Percentiles rank a stretch among this genome's conserved stretches.
Conservation (phyloP, 2,797 vertebrate species). For the Sarcoramphus papa region DNA sequence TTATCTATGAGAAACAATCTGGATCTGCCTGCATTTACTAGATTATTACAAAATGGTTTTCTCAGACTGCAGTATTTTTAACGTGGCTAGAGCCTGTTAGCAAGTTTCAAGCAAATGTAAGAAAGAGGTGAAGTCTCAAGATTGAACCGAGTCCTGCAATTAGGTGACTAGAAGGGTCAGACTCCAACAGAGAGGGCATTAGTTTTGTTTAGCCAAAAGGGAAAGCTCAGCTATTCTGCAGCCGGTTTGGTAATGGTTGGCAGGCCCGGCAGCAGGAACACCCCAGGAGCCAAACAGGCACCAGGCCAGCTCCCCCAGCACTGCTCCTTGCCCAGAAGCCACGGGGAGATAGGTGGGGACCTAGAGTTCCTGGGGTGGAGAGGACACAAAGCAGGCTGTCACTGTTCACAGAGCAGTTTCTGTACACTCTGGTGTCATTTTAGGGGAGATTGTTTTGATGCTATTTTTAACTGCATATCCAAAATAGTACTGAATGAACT, state of each 20-base stretch:
- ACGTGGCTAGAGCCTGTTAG: background rate
- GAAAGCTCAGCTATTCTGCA: background rate
- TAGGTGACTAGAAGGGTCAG: background rate
- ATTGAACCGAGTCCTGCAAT: background rate
- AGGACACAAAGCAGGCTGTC: background rate
- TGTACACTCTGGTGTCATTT: background rate
- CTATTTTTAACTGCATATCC: background rate
- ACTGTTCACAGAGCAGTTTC: background rate
- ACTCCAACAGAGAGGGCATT: background rate
- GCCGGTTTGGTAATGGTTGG: background rate
- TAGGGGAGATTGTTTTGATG: background rate
- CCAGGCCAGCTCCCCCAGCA: background rate
- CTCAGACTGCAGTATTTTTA: background rate
- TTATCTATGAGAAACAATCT: background rate
- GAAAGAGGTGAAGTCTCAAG: background rate
- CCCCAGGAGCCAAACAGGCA: background rate
- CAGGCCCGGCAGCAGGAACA: background rate
- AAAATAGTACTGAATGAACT: background rate
- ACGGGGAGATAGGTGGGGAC: fast-evolving
- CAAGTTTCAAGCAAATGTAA: background rate
- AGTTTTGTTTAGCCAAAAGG: background rate
- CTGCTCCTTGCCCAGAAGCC: background rate
- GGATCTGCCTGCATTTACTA: background rate
- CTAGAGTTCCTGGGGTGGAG: background rate
- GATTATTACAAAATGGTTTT: background rate